Base-by-base conservation (phyloP, 2,888 invertebrate species). In the Acanthococcus lagerstroemiae region DNA sequence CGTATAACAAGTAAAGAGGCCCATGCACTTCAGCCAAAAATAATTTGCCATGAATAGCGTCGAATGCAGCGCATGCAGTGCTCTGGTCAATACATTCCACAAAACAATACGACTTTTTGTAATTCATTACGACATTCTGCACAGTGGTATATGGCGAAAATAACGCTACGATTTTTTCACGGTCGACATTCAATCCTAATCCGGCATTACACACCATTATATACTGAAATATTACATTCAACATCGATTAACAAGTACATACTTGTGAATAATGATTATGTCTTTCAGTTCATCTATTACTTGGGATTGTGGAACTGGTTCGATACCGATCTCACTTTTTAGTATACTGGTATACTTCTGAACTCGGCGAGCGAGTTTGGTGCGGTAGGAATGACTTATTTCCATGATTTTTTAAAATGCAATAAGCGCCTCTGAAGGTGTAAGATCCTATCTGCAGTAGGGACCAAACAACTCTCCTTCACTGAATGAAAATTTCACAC, bases 121-220 rank as follows among this genome's bases (percentile, higher is more conserved):
- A 85, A 68, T 88, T 75, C 80, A 92, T 84, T 37, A 84, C 75
- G 44, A 90, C 80, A 55, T 83, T 80, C 21, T 81, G 80, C 1
- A 87, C 74, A 22, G 73, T 67, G 1, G 86, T 82, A 74, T 79
- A 78, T 65, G 78, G 73, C 4, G 76, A 73, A 61, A 84, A 81
- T 4, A 82, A 74, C 48, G 79, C 74, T 4, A 83, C 73, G 9
- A 94, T 73, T 55, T 77, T 74, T 72, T 85, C 84, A 74, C 86
- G 83, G 4, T 82, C 79, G 22, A 91, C 78, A 4, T 90, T 90
- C 70, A 88, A 90, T 2, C 86, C 87, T 68, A 93, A 81, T 1
- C 95, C 95, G 25, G 86, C 88, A 78, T 95, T 95, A 72, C 90
- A 88, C n/a, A 95, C 77, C 50, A 85, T 82, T 54, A 91, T 72